These are phyloP conservation scores for Acleris literana DNA, from an alignment of 2,888 invertebrate species.

Conservation along the genomic window DNA sequence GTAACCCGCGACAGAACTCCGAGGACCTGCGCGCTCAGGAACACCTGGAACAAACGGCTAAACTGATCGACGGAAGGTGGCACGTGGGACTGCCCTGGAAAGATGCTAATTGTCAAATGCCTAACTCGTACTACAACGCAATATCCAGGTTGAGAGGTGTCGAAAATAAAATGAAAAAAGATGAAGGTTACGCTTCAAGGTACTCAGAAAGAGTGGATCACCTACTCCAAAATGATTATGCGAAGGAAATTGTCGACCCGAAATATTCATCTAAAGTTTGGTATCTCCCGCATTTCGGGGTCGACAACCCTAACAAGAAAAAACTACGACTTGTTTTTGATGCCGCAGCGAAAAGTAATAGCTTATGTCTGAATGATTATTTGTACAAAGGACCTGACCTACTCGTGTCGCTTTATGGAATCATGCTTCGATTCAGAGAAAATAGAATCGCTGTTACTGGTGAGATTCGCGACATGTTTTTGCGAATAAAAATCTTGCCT, in stretches of 20 bases:
- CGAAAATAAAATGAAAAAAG: background rate
- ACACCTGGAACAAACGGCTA: conserved; percentile 3
- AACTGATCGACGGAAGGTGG: conserved; percentile 34
- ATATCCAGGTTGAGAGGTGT: conserved; percentile 5
- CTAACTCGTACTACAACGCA: conserved; percentile 29
- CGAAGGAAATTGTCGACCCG: background rate
- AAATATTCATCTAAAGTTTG: background rate
- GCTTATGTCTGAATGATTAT: conserved; percentile 39
- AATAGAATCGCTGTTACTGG: conserved; percentile 30
- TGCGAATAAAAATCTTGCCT: conserved; percentile 33
- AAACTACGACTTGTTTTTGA: conserved; percentile 42
- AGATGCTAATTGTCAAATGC: conserved; percentile 28
- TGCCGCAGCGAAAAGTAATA: conserved; percentile 38
- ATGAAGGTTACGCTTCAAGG: background rate
- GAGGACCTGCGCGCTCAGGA: conserved; percentile 23
- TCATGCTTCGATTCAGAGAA: conserved; percentile 30
- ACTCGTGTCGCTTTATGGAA: conserved; percentile 38
- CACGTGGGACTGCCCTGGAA: conserved; percentile 44
- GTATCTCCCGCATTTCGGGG: conserved; percentile 6
- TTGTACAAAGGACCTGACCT: conserved; percentile 40
- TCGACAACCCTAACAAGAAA: conserved; percentile 12
- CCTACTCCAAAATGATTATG: conserved; percentile 1
- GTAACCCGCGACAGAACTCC: conserved; percentile 34
- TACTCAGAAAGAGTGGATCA: conserved; percentile 6
- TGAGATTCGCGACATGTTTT: conserved; percentile 41